Base-by-base conservation (phyloP, 2,797 vertebrate species). In the Nasua narica region DNA sequence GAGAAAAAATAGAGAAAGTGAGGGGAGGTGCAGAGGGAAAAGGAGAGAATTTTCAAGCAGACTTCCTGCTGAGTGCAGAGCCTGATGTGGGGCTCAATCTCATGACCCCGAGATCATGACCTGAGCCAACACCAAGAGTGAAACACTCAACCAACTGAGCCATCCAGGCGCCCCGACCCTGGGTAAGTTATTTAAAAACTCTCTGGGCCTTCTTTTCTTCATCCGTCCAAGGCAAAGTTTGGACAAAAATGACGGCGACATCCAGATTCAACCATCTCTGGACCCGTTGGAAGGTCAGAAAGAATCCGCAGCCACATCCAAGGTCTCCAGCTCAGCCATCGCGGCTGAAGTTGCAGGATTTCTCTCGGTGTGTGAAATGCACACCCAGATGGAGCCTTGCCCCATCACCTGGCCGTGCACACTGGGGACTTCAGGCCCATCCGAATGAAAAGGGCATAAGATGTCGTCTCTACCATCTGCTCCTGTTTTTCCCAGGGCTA, bases 401-500 rank as follows among this genome's bases (percentile, higher is more conserved):
- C 50, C n/a, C 3, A 8, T 77, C 93, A 48, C 74, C 77, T 43
- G 52, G 65, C 29, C 18, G 0, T 7, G 21, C 70, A 14, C 50
- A 1, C 12, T 54, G 83, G 70, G 54, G 37, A 52, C 62, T 76
- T 65, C 32, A 3, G 60, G 60, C 23, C 81, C 81, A 67, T 92
- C 77, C 65, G 69, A 78, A 87, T 62, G 94, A 81, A 84, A 84
- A 95, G 89, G 96, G 48, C 50, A 46, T 43, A 21, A 4, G 15
- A 7, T 32, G 52, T 82, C 95, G 94, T 40, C 50, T 9, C 2
- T 0, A 2, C 91, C 88, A 90, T 95, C 95, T 97, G 95, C 76
- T 96, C 35, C 46, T 19, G 29, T 83, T 79, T 65, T 27, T 1
- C 40, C 72, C 2, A 9, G 23, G 18, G 62, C 70, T 8, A 16